phyloP scores from a whole-genome alignment of 2,888 invertebrate species.

The Lasioglossum figueresi region DNA sequence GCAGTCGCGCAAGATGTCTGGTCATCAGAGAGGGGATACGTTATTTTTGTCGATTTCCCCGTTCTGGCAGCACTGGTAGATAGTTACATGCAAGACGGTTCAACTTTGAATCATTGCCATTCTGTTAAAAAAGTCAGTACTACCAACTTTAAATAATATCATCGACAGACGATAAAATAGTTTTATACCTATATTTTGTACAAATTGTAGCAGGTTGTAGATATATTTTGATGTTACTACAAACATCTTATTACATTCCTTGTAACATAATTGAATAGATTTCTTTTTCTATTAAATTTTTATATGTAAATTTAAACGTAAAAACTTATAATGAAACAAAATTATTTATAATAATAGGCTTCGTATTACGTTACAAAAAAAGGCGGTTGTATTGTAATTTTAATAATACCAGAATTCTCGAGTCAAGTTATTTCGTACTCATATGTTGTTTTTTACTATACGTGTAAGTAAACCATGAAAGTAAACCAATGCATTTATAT shows the following conservation, averaged over 20 bases:
- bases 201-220: no score
- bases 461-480: not conserved
- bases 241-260: not conserved
- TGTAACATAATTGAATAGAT: not conserved
- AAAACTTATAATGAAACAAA: not conserved
- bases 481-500: not conserved
- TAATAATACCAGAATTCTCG: not conserved
- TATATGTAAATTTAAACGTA: not conserved
- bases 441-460: slow-evolving; percentile 19
- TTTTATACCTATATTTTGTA: not conserved
- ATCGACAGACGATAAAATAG: slow-evolving; percentile 1
- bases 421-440: slow-evolving; percentile 30
- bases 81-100: not conserved
- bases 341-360: not conserved
- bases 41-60: no score
- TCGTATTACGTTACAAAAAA: not conserved
- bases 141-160: slow-evolving; percentile 28
- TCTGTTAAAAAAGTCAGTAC: slow-evolving; percentile 29
- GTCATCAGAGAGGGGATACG: no score
- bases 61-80: no score
- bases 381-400: not conserved
- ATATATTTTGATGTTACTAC: not conserved
- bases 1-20: no score
- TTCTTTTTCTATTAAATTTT: not conserved
- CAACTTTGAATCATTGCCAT: slow-evolving; percentile 30